Percentiles rank a stretch among this genome's conserved stretches.
phyloP scores from a whole-genome alignment of 2,113 vertebrate genomes.

The Passer montanus region DNA sequence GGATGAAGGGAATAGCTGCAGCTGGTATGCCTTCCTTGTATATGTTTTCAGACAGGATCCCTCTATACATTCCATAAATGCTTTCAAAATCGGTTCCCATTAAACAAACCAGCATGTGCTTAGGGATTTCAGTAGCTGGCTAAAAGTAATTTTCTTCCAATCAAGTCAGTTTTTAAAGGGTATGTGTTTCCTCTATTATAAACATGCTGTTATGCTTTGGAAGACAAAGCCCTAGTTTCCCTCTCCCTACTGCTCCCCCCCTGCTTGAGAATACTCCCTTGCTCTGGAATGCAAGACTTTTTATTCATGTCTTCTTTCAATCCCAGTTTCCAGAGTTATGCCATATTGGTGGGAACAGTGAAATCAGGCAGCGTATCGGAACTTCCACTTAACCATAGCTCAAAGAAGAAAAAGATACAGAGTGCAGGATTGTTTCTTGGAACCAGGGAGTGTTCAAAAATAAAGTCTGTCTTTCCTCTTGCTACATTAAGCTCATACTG shows the following conservation, averaged over 20 bases:
- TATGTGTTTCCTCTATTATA: slow-evolving; percentile 49
- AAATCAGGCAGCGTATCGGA: not conserved
- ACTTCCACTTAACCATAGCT: slow-evolving; percentile 13
- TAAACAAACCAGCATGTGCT: slow-evolving; percentile 64
- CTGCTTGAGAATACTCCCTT: slow-evolving; percentile 13
- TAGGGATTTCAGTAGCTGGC: slow-evolving; percentile 58
- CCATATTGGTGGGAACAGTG: slow-evolving; percentile 21
- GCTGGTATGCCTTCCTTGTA: slow-evolving; percentile 51
- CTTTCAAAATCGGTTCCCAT: slow-evolving; percentile 66
- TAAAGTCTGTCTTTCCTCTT: not conserved
- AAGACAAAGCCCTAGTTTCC: slow-evolving; percentile 37
- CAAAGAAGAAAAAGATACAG: not conserved
- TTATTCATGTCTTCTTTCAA: slow-evolving; percentile 48
- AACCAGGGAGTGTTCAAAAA: not conserved
- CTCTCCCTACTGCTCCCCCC: not conserved
- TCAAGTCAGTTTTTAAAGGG: slow-evolving; percentile 57
- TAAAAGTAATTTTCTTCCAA: slow-evolving; percentile 64
- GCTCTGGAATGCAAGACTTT: slow-evolving; percentile 47
- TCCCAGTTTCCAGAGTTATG: slow-evolving; percentile 26
- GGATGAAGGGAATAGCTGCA: slow-evolving; percentile 56
- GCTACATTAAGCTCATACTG: not conserved
- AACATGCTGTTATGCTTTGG: slow-evolving; percentile 12
- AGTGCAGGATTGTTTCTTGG: not conserved
- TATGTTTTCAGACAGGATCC: slow-evolving; percentile 50
- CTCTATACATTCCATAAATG: slow-evolving; percentile 69